Evolutionary conservation across 2,888 invertebrate genomes (phyloP).

Genomic region (Pedicia rivosa): DNA sequence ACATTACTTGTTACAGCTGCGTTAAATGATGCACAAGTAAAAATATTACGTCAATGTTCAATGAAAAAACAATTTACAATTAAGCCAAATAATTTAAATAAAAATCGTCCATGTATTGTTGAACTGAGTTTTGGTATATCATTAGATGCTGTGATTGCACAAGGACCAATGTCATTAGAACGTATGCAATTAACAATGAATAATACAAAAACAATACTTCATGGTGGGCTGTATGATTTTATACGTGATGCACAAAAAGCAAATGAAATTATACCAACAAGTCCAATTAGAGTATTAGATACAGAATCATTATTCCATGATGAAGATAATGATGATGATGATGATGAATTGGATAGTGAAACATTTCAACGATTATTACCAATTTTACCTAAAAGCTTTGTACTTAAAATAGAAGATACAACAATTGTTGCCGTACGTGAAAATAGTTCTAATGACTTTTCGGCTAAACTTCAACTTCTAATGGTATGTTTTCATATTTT

Average conservation of each 20-base stretch:
- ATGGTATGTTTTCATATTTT: slow-evolving; percentile 33
- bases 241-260: slow-evolving; percentile 26
- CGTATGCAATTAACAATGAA: slow-evolving; percentile 31
- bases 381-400: slow-evolving; percentile 67
- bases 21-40: slow-evolving; percentile 42
- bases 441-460: slow-evolving; percentile 51
- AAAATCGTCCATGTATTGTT: slow-evolving; percentile 47
- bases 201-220: slow-evolving; percentile 32
- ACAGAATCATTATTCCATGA: not conserved
- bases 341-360: no score
- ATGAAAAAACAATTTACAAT: not conserved
- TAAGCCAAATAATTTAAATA: slow-evolving; percentile 24
- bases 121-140: slow-evolving; percentile 58
- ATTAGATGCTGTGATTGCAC: slow-evolving; percentile 62
- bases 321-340: slow-evolving; percentile 18
- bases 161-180: slow-evolving; percentile 72
- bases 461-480: slow-evolving; percentile 47
- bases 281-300: slow-evolving; percentile 2
- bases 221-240: slow-evolving; percentile 34
- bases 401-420: slow-evolving; percentile 55
- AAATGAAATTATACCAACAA: slow-evolving; percentile 9
- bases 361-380: slow-evolving; percentile 52
- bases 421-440: slow-evolving; percentile 51
- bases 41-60: slow-evolving; percentile 27
- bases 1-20: slow-evolving; percentile 57